These are phyloP conservation scores for Dione juno DNA, from an alignment of 2,888 invertebrate genomes.

Conservation along the genomic window DNA sequence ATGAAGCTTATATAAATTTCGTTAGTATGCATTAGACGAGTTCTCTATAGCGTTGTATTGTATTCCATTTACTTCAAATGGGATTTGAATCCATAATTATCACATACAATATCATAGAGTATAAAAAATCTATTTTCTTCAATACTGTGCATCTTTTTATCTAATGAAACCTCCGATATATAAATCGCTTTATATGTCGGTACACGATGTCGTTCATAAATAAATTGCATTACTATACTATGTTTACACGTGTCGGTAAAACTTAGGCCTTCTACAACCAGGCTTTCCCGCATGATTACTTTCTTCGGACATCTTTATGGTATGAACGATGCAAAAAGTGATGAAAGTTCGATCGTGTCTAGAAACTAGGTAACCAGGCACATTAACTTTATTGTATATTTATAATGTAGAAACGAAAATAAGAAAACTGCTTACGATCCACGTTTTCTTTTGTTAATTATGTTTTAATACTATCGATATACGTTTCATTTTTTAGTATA, in stretches of 20 bases:
- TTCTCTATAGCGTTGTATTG: no score
- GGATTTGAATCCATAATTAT: no score
- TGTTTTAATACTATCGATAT: neutral
- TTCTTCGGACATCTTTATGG: slow-evolving; percentile 46
- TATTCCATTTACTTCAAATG: no score
- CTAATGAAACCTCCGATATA: no score
- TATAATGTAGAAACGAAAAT: slow-evolving; percentile 40
- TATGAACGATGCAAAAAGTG: slow-evolving; percentile 44
- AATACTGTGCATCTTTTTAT: no score
- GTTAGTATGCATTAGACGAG: no score
- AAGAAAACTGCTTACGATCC: slow-evolving; percentile 15
- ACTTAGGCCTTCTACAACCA: slow-evolving; percentile 30
- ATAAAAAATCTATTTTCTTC: no score
- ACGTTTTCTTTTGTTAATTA: slow-evolving; percentile 16
- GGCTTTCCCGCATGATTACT: slow-evolving; percentile 42
- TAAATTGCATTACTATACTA: neutral
- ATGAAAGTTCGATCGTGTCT: slow-evolving; percentile 44
- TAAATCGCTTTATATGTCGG: neutral
- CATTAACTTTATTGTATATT: slow-evolving; percentile 40
- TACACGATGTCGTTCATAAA: neutral
- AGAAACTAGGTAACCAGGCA: slow-evolving; percentile 42
- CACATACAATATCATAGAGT: no score
- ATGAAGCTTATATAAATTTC: no score
- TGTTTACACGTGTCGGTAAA: slow-evolving; percentile 10
- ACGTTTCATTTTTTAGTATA: neutral